Evolutionary conservation across 2,888 invertebrate species (phyloP).

Genomic region (Meganola albula): DNA sequence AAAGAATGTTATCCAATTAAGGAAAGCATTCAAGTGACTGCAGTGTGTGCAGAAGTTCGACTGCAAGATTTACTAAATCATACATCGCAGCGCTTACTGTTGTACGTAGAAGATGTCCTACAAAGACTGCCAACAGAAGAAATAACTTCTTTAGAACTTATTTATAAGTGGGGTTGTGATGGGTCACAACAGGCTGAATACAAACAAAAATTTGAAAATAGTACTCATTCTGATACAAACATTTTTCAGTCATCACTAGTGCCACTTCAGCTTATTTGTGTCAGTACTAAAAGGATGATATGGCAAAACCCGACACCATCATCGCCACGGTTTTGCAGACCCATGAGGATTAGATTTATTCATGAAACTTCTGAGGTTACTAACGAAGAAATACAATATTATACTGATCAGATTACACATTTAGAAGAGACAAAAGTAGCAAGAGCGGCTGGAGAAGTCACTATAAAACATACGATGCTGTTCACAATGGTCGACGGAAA

Average conservation of each 20-base stretch:
- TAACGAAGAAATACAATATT: conserved; percentile 23
- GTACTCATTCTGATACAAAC: conserved; percentile 14
- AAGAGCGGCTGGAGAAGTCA: too few relatives aligned
- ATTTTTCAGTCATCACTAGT: conserved; percentile 29
- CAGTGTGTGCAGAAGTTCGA: conserved; percentile 6
- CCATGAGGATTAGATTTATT: conserved; percentile 25
- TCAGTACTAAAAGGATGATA: conserved; percentile 19
- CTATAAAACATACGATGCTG: conserved; percentile 7
- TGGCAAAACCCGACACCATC: conserved; percentile 30
- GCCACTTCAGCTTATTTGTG: conserved; percentile 21
- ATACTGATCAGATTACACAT: too few relatives aligned
- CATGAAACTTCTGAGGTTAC: conserved; percentile 24
- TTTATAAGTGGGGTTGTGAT: conserved; percentile 29
- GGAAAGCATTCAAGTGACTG: conserved; percentile 6
- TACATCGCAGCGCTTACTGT: conserved; percentile 5
- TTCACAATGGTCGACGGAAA: conserved; percentile 7
- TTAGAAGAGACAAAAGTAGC: too few relatives aligned
- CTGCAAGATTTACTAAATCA: conserved; percentile 2
- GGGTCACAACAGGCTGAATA: conserved; percentile 22
- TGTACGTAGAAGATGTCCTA: conserved; percentile 6
- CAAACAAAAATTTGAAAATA: conserved; percentile 17
- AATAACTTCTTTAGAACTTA: conserved; percentile 12
- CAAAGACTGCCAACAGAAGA: conserved; percentile 3
- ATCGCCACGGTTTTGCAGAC: conserved; percentile 29
- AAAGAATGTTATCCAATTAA: conserved; percentile 6